phyloP scores from a whole-genome alignment of 2,797 vertebrate genomes.

The Podarcis siculus region DNA sequence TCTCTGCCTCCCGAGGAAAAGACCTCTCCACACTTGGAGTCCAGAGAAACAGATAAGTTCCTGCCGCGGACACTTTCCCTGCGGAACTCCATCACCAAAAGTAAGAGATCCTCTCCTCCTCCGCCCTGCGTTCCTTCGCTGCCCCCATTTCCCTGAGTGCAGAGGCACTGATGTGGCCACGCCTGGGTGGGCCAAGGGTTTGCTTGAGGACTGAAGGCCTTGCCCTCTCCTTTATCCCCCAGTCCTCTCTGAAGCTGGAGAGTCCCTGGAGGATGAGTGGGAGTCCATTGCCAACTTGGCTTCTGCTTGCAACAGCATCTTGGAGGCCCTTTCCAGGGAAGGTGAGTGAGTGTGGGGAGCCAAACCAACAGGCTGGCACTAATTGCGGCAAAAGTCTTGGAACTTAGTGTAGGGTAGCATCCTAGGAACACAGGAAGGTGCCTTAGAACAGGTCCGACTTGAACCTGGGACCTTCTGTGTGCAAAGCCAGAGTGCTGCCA shows the following conservation, averaged over 20 bases:
- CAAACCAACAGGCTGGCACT: too few relatives aligned
- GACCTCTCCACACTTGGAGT: neutral
- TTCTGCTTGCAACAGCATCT: conserved; percentile 87
- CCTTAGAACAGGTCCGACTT: neutral
- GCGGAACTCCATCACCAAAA: conserved; percentile 84
- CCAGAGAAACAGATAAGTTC: conserved; percentile 61
- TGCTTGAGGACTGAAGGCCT: neutral
- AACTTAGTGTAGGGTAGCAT: neutral
- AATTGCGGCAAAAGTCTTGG: neutral
- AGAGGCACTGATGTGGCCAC: neutral
- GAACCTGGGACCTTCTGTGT: neutral
- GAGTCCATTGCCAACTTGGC: conserved; percentile 91
- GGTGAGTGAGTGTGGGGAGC: conserved; percentile 72
- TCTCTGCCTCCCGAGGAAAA: neutral
- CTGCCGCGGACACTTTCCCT: conserved; percentile 84
- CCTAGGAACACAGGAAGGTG: neutral
- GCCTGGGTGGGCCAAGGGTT: too few relatives aligned
- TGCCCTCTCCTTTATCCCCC: conserved; percentile 20
- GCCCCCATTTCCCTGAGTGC: too few relatives aligned
- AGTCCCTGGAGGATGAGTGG: conserved; percentile 90
- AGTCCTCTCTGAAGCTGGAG: conserved; percentile 88
- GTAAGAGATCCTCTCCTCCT: conserved; percentile 47
- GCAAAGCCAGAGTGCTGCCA: neutral
- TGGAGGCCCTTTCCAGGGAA: conserved; percentile 89
- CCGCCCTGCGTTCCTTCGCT: too few relatives aligned